A percentile compares a stretch with the other conserved stretches of the same genome.
Conservation (phyloP, 1,140 invertebrate genomes). For the Plectus sambesii region DNA sequence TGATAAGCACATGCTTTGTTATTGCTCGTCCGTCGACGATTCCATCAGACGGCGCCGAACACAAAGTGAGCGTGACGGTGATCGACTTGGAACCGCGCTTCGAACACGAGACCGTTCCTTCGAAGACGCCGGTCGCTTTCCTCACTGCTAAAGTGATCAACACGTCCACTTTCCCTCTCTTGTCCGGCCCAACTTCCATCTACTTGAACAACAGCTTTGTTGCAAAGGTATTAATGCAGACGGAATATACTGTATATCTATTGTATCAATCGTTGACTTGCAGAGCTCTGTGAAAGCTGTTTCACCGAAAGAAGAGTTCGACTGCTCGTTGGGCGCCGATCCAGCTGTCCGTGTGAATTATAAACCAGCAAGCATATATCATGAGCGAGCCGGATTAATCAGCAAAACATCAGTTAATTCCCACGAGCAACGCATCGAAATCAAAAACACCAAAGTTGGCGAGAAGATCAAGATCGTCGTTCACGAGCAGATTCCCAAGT, state of each 20-base stretch:
- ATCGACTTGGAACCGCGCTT: conserved; percentile 47
- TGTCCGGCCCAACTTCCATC: conserved; percentile 47
- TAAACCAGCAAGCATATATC: conserved; percentile 37
- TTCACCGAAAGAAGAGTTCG: conserved; percentile 48
- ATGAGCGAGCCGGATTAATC: conserved; percentile 37
- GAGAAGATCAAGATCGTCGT: conserved; percentile 38
- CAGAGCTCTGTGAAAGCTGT: conserved; percentile 45
- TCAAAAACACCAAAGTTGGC: conserved; percentile 45
- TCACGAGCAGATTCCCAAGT: conserved; percentile 43
- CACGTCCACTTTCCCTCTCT: conserved; percentile 44
- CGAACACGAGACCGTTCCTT: conserved; percentile 47
- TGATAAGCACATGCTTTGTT: conserved; percentile 46
- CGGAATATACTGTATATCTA: not conserved
- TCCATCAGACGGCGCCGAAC: conserved; percentile 40
- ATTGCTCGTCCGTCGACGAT: conserved; percentile 44
- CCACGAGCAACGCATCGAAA: conserved; percentile 42
- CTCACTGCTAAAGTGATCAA: conserved; percentile 47
- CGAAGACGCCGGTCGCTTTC: conserved; percentile 44
- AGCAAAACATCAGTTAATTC: conserved; percentile 28
- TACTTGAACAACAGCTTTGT: conserved; percentile 51
- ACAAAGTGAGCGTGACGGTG: conserved; percentile 46
- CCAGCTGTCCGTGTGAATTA: conserved; percentile 44
- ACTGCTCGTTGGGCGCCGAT: conserved; percentile 48
- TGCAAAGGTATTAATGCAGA: conserved; percentile 49
- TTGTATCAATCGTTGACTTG: conserved; percentile 26